These are phyloP conservation scores for Colaptes auratus DNA, from an alignment of 2,113 vertebrate species.

Conservation along the genomic window DNA sequence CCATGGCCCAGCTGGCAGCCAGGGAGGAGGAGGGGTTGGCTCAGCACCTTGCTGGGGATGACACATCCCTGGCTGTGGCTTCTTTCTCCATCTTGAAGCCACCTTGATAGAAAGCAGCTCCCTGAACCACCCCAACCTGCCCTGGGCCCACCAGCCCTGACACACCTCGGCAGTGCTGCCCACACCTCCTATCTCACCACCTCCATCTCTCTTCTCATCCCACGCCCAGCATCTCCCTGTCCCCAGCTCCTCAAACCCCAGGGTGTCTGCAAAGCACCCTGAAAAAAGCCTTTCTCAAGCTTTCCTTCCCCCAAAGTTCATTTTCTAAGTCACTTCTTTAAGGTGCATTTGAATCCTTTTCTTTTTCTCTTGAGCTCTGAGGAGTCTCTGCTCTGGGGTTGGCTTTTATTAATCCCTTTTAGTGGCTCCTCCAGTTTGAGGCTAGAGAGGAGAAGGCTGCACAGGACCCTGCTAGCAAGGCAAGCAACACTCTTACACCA, in stretches of 20 bases:
- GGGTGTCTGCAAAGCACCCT: not conserved
- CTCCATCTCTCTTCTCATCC: conserved; percentile 2
- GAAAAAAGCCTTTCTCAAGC: not conserved
- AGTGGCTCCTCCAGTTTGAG: not conserved
- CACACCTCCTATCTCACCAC: not conserved
- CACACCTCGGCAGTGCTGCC: conserved; percentile 25
- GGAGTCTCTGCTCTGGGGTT: not conserved
- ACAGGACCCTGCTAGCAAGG: not conserved
- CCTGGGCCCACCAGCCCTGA: not conserved
- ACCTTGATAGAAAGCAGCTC: not conserved
- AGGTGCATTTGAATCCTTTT: not conserved
- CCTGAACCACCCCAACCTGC: not conserved
- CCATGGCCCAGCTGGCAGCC: not conserved
- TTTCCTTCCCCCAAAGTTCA: not conserved
- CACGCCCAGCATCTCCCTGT: not conserved
- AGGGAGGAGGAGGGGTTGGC: not conserved
- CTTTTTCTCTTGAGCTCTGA: not conserved
- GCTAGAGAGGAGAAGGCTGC: not conserved
- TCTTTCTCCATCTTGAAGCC: not conserved
- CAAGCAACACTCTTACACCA: accelerated
- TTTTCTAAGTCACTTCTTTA: not conserved
- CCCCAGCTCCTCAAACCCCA: not conserved
- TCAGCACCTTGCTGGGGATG: not conserved
- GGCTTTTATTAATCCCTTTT: not conserved
- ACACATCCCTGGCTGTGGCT: not conserved